Percentiles rank a stretch among this genome's conserved stretches.
Conservation (phyloP, 2,888 invertebrate genomes). For the Crepidodera aurea region DNA sequence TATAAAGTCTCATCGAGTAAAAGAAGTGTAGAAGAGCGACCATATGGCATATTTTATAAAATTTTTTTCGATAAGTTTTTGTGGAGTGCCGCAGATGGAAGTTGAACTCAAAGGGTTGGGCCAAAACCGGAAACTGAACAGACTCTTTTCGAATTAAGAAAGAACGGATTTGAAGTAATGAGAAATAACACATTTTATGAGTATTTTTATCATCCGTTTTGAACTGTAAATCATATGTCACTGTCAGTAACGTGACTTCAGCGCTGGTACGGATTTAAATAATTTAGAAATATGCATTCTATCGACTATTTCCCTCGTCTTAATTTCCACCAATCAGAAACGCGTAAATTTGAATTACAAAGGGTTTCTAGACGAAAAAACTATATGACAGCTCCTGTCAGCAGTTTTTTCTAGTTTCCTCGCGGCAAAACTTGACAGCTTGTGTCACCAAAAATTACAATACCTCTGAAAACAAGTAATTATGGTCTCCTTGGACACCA, state of each 20-base stretch:
- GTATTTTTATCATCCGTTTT: constrained; percentile 36
- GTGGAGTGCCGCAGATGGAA: constrained; percentile 40
- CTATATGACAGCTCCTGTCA: no score
- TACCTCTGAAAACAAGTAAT: no score
- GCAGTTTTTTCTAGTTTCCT: no score
- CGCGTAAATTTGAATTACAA: no score
- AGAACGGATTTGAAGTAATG: constrained; percentile 40
- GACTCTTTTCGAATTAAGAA: constrained; percentile 44
- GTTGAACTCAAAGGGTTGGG: constrained; percentile 42
- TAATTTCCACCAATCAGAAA: no score
- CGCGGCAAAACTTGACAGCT: no score
- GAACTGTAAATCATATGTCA: constrained; percentile 10
- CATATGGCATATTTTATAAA: constrained; percentile 52
- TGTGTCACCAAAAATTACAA: no score
- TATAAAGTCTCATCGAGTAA: constrained; percentile 25
- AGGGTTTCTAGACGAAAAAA: no score
- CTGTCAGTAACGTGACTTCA: background rate
- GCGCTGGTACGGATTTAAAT: no score
- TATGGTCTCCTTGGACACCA: no score
- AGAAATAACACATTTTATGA: constrained; percentile 43
- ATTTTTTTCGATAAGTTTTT: constrained; percentile 52
- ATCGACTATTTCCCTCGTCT: no score
- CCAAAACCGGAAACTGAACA: constrained; percentile 45
- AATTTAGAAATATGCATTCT: no score
- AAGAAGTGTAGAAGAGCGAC: constrained; percentile 32